Evolutionary conservation across 2,113 vertebrate genomes (phyloP), one percentile per base, ranked within the genome.

Genomic region (Pelecanus crispus): DNA sequence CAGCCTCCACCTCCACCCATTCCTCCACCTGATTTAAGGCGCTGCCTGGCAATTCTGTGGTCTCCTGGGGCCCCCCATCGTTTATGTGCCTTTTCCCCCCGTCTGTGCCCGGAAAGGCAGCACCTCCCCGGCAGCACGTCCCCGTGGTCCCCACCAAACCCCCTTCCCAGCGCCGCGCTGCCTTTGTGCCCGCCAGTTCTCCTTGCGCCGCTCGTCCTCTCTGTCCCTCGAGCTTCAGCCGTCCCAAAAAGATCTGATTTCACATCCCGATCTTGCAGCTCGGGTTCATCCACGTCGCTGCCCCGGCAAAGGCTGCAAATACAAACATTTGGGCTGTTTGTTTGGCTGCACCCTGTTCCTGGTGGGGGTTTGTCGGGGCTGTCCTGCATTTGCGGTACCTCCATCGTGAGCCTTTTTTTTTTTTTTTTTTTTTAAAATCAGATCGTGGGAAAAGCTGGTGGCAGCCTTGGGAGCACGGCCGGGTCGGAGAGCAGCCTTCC

Each of bases 391-490:
- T 61, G 17, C 4, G 4, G 52, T 32, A 8, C 34, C 36, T 77
- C 34, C 28, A 17, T 21, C 20, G 16, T 0, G 2, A 73, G 49
- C 36, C 18, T 21, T 13, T 18, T 26, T 34, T 42, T 61, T 25
- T 16, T 21, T 50, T 32, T 67, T 74, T 8, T 6, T 16, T 67
- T 74, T 8, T 6, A 16, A 72, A 82, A 52, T 22, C 12, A 15
- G n/a, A 29, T 11, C 1, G 1, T 55, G 52, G 56, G 36, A 53
- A 36, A 88, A 66, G 21, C 22, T 0, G 0, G 25, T 3, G 2
- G 3, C 1, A 5, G 12, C 14, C 17, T 62, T 36, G 36, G 38
- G 31, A 80, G 24, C 5, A 0, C 0, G 0, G 44, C 38, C 0
- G 0, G 50, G 31, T 62, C 5, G 5, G 49, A 80, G 12, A 94